Evolutionary conservation across 2,113 vertebrate genomes (phyloP).

Genomic region (Cynoglossus semilaevis): DNA sequence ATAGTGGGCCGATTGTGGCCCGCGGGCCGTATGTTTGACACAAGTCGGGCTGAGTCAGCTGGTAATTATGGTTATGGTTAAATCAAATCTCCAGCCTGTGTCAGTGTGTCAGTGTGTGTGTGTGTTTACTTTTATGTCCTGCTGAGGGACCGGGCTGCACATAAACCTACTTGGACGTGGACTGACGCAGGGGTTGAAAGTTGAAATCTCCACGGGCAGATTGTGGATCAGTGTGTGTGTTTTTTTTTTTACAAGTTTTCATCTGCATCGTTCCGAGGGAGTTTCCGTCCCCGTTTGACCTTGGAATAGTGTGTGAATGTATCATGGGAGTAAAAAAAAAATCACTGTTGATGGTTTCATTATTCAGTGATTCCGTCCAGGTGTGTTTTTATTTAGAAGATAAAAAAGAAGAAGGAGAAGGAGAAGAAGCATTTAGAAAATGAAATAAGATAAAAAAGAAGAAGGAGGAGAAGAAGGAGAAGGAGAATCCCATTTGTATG

Average conservation of each 20-base stretch:
- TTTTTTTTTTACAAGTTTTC: not conserved
- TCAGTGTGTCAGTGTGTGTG: not conserved
- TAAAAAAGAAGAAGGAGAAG: too few relatives aligned
- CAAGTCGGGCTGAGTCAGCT: too few relatives aligned
- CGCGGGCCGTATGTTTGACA: too few relatives aligned
- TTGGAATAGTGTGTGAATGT: slow-evolving; percentile 1
- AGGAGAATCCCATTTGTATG: not conserved
- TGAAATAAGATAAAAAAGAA: too few relatives aligned
- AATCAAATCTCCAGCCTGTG: not conserved
- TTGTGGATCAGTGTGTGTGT: not conserved
- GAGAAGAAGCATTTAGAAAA: too few relatives aligned
- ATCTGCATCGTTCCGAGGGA: not conserved
- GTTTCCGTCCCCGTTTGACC: not conserved
- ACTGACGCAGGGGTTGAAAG: not conserved
- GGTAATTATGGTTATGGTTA: too few relatives aligned
- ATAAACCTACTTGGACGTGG: not conserved
- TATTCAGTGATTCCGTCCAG: not conserved
- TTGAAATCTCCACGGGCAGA: not conserved
- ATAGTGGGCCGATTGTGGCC: too few relatives aligned
- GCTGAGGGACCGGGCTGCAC: not conserved
- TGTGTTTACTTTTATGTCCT: not conserved
- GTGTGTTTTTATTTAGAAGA: not conserved
- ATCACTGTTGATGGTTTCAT: slow-evolving; percentile 11
- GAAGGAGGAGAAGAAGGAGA: too few relatives aligned
- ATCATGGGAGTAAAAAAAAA: not conserved